phyloP scores from a whole-genome alignment of 2,113 vertebrate species.

The Cyanistes caeruleus region DNA sequence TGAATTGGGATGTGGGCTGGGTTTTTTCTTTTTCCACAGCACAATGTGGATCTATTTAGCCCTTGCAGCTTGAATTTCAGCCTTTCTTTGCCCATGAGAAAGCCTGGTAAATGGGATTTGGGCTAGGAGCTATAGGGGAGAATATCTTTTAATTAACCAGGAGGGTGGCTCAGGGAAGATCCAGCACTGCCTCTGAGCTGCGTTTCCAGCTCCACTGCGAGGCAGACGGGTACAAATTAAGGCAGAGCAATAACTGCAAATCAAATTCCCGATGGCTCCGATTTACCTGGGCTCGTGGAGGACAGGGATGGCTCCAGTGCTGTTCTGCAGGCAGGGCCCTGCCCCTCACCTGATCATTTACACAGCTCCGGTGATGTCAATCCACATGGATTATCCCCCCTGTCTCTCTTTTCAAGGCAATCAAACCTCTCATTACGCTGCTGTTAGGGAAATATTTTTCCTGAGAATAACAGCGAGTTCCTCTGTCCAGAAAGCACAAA shows the following conservation, averaged over 20 bases:
- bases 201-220: background rate
- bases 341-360: background rate
- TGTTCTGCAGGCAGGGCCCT: background rate
- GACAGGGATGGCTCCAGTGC: accelerated
- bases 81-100: conserved; percentile 55
- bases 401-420: background rate
- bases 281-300: background rate
- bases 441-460: background rate
- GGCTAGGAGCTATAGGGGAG: conserved; percentile 20
- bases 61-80: conserved; percentile 57
- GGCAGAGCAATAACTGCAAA: background rate
- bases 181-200: background rate
- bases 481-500: background rate
- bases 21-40: background rate
- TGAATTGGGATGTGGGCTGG: conserved; percentile 38
- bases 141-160: conserved; percentile 63
- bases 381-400: accelerated
- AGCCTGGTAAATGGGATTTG: conserved; percentile 58
- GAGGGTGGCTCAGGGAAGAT: conserved; percentile 28
- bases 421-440: background rate
- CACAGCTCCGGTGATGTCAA: background rate
- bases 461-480: background rate
- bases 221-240: background rate
- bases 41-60: conserved; percentile 64
- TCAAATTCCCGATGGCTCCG: accelerated